Conservation (phyloP, 2,113 vertebrate species). For the Indicator indicator region DNA sequence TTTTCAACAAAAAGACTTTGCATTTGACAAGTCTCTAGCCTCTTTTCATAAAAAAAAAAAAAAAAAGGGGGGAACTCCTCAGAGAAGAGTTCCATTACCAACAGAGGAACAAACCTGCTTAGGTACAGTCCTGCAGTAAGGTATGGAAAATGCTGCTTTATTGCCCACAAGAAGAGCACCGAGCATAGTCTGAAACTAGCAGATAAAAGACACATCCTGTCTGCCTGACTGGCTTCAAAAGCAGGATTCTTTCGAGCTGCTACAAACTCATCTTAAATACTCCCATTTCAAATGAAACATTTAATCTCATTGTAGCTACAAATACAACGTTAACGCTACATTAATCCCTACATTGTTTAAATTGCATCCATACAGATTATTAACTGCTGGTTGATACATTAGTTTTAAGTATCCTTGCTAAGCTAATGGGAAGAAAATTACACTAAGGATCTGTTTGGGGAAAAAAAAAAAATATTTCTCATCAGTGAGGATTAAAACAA, state of each 20-base stretch:
- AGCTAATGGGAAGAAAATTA: background rate
- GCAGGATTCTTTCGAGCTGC: background rate
- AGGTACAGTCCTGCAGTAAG: accelerated
- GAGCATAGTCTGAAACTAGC: background rate
- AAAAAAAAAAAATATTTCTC: background rate
- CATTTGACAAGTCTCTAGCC: background rate
- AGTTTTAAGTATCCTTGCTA: background rate
- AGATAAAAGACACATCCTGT: background rate
- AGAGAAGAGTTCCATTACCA: background rate
- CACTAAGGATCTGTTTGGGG: background rate
- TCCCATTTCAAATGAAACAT: background rate
- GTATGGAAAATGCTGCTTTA: background rate
- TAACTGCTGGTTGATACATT: background rate
- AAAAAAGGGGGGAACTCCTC: background rate
- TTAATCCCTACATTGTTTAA: background rate
- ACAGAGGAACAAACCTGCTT: background rate
- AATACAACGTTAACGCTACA: background rate
- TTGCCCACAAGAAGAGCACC: accelerated
- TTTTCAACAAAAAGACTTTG: background rate
- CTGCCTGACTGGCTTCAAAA: background rate
- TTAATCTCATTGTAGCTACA: background rate
- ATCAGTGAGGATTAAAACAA: background rate
- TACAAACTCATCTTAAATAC: background rate
- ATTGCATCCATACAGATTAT: background rate
- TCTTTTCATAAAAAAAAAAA: background rate